These are phyloP conservation scores for Nothocercus nigrocapillus DNA, from an alignment of 2,113 vertebrate species.

Conservation along the genomic window DNA sequence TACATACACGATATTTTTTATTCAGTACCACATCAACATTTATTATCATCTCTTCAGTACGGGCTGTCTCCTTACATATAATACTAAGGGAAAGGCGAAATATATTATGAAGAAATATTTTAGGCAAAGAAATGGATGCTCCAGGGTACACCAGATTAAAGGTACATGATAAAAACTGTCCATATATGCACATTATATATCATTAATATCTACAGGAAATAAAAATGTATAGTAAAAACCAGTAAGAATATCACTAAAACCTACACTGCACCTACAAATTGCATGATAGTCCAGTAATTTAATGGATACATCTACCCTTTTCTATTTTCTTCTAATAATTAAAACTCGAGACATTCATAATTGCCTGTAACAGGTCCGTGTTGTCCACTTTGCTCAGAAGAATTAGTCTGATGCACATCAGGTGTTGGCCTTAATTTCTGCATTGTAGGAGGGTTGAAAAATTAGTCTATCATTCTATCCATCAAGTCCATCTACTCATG, in stretches of 20 bases:
- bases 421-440: not conserved
- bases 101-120: not conserved
- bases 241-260: not conserved
- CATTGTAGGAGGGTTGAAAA: fast-evolving
- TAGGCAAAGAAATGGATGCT: not conserved
- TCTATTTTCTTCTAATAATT: not conserved
- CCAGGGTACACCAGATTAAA: not conserved
- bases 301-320: not conserved
- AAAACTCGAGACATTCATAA: not conserved
- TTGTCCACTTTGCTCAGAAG: not conserved
- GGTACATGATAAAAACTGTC: not conserved
- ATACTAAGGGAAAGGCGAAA: not conserved
- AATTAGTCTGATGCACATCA: not conserved
- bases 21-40: not conserved
- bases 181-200: not conserved
- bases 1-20: not conserved
- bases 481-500: not conserved
- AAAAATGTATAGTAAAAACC: not conserved
- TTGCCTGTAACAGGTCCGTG: not conserved
- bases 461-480: not conserved
- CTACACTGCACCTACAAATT: not conserved
- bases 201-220: not conserved
- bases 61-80: not conserved
- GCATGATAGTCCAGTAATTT: not conserved
- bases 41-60: not conserved